Base-by-base conservation (phyloP, 2,797 vertebrate species). In the Clarias laeviceps region DNA sequence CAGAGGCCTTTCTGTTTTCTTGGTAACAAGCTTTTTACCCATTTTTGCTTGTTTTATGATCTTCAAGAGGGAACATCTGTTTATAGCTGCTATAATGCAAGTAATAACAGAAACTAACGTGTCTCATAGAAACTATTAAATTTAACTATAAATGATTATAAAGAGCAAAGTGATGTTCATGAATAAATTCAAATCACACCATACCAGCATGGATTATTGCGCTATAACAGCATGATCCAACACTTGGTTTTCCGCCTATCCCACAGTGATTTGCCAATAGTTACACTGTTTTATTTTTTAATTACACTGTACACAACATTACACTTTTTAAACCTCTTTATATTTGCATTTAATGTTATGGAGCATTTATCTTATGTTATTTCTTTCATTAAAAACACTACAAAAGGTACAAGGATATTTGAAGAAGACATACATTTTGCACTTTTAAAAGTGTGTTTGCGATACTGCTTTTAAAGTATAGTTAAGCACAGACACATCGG, bases 401-500 rank as follows among this genome's bases (percentile, higher is more conserved):
- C 11, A 62, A 37, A 24, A 37, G 11, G 12, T 61, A 37, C 8
- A 40, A 37, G 27, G 29, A 24, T 77, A 61, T 59, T 82, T 65
- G 9, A 56, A 22, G 18, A 57, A 29, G 45, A 56, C 18, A 34
- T 18, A 57, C 84, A 74, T 84, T 82, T 84, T 87, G 45, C 27
- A 88, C 77, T 69, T 83, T 72, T 57, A 50, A 37, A 40, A 37
- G 22, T 62, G 20, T 77, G 32, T 61, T 37, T 77, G 15, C 57
- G 62, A 37, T n/a, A 62, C 77, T 81, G 64, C 62, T 82, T 79
- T 84, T 40, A 66, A 57, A 27, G 40, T 64, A 57, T 14, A 20
- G 29, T 82, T 81, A 79, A 72, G 61, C 77, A 80, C 64, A 83
- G 73, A 72, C 80, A 77, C 61, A 87, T 77, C 40, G 82, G 77